phyloP scores from a whole-genome alignment of 2,113 vertebrate species.

The Podilymbus podiceps region DNA sequence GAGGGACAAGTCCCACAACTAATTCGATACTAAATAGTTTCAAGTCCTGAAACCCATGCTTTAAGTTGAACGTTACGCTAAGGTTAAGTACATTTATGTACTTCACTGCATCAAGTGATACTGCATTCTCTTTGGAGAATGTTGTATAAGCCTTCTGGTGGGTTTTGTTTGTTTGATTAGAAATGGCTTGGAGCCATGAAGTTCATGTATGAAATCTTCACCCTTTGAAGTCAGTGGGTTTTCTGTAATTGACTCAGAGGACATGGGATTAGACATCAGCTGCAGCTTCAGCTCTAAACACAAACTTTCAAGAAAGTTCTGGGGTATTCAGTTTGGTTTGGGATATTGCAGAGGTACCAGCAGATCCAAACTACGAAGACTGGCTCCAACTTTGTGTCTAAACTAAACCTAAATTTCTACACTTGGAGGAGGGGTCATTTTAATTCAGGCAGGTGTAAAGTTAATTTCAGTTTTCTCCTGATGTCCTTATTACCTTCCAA shows the following conservation, averaged over 20 bases:
- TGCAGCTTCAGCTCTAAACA: not conserved
- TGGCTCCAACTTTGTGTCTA: not conserved
- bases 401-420: not conserved
- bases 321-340: not conserved
- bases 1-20: not conserved
- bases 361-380: not conserved
- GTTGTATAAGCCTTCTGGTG: not conserved
- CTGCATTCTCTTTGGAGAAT: not conserved
- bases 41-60: not conserved
- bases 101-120: not conserved
- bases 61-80: not conserved
- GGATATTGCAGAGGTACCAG: not conserved
- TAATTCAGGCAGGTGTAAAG: not conserved
- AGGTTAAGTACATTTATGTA: not conserved
- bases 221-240: slow-evolving; percentile 6
- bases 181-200: slow-evolving; percentile 10
- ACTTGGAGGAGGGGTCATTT: not conserved
- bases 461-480: not conserved
- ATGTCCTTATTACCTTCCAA: not conserved
- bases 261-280: slow-evolving; percentile 19
- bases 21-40: not conserved
- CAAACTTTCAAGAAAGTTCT: not conserved
- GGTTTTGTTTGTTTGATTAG: slow-evolving; percentile 33
- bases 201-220: slow-evolving; percentile 32
- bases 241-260: slow-evolving; percentile 18